These are phyloP conservation scores for Macropus fuliginosus DNA, from an alignment of 2,797 vertebrate species.

Conservation along the genomic window DNA sequence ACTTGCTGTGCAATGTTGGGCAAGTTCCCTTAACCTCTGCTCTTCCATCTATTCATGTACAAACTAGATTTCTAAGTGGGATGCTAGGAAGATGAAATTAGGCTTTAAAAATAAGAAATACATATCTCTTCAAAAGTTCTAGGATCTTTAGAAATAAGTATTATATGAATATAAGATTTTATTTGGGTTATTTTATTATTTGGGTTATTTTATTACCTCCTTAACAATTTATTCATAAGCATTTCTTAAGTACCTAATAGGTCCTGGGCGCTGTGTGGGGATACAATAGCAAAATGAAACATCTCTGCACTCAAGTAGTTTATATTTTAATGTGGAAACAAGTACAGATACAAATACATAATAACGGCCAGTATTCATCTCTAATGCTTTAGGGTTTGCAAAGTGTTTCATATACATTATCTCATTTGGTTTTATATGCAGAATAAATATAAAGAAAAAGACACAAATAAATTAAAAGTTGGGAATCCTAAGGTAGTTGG, in stretches of 20 bases:
- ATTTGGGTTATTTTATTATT: neutral
- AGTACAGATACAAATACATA: neutral
- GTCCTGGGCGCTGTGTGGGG: neutral
- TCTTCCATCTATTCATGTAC: neutral
- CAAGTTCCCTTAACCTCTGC: neutral
- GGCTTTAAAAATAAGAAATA: neutral
- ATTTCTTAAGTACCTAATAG: neutral
- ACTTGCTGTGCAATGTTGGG: accelerated
- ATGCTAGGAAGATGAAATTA: neutral
- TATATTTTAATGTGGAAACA: neutral
- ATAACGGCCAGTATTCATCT: neutral
- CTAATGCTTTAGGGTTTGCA: neutral
- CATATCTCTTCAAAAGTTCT: neutral
- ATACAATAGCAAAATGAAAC: neutral
- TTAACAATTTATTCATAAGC: neutral
- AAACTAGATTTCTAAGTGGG: neutral
- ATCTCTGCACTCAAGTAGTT: neutral
- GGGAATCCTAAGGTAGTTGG: neutral
- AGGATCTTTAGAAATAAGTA: neutral
- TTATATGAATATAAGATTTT: neutral
- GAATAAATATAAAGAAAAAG: neutral
- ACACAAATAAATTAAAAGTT: neutral
- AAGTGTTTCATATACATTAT: neutral
- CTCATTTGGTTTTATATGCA: neutral
- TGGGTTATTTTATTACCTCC: neutral